A percentile compares a stretch with the other conserved stretches of the same genome.
Evolutionary conservation across 2,888 invertebrate species (phyloP).

Genomic region (Scrobipalpa atriplicella): DNA sequence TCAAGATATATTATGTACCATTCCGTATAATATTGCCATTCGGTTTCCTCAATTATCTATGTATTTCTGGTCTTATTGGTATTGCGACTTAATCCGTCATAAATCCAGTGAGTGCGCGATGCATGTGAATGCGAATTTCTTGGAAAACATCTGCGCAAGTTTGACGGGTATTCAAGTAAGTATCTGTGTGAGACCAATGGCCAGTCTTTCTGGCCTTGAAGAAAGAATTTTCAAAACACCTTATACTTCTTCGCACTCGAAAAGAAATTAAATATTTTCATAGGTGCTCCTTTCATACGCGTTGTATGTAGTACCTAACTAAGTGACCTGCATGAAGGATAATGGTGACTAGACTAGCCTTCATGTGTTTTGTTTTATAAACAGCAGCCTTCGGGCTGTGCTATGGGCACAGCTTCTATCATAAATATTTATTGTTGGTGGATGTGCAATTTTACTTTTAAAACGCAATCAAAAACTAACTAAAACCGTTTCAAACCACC

Average conservation of each 20-base stretch:
- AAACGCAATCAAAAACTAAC: not conserved
- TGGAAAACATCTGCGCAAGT: not conserved
- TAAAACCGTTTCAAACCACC: not conserved
- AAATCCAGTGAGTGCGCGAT: not conserved
- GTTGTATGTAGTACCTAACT: too few species aligned
- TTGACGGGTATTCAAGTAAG: not conserved
- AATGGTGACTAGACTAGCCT: too few species aligned
- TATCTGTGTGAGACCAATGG: not conserved
- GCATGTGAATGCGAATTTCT: not conserved
- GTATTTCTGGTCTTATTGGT: slow-evolving; percentile 4
- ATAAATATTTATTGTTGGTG: too few species aligned
- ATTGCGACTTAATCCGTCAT: slow-evolving; percentile 7
- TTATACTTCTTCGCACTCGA: not conserved
- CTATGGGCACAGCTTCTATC: too few species aligned
- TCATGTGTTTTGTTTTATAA: too few species aligned
- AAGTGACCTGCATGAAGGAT: too few species aligned
- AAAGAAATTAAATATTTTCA: too few species aligned
- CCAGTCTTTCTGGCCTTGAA: not conserved
- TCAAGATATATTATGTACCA: not conserved
- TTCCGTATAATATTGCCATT: not conserved
- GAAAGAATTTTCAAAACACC: not conserved
- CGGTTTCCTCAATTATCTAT: not conserved
- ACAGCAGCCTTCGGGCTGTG: too few species aligned
- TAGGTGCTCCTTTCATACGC: too few species aligned
- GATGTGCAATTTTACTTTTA: not conserved